These are phyloP conservation scores for Synanthedon myopaeformis DNA, from an alignment of 2,888 invertebrate species.

Conservation along the genomic window DNA sequence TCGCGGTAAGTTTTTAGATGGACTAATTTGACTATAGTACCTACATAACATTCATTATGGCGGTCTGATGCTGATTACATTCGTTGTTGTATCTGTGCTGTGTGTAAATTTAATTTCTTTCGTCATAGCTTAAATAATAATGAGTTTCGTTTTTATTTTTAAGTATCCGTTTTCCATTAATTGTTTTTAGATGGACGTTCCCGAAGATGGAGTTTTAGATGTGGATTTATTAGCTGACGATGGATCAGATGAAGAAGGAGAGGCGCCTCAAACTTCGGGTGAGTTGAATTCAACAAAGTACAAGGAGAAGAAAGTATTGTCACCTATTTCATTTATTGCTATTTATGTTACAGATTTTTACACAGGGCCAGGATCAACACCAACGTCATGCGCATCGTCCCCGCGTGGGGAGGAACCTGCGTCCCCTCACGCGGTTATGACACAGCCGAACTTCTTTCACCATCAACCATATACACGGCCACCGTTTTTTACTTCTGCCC, in stretches of 20 bases:
- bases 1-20: constrained; percentile 60
- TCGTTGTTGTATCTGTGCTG: constrained; percentile 25
- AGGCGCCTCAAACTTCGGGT: constrained; percentile 70
- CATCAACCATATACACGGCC: constrained; percentile 57
- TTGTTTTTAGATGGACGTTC: constrained; percentile 59
- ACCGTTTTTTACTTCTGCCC: constrained; percentile 66
- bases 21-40: constrained; percentile 23
- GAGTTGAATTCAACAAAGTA: constrained; percentile 29
- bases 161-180: constrained; percentile 1
- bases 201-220: constrained; percentile 68
- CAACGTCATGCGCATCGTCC: constrained; percentile 74
- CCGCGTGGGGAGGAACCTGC: constrained; percentile 74
- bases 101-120: constrained; percentile 41
- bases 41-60: constrained; percentile 66
- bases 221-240: constrained; percentile 81
- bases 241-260: constrained; percentile 80
- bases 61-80: constrained; percentile 57
- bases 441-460: constrained; percentile 54
- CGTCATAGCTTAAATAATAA: constrained; percentile 16
- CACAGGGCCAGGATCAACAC: constrained; percentile 75
- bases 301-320: background rate
- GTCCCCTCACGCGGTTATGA: constrained; percentile 62
- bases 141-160: background rate
- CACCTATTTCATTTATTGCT: background rate
- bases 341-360: constrained; percentile 40